phyloP scores from a whole-genome alignment of 2,797 vertebrate genomes.

The Lemur catta region DNA sequence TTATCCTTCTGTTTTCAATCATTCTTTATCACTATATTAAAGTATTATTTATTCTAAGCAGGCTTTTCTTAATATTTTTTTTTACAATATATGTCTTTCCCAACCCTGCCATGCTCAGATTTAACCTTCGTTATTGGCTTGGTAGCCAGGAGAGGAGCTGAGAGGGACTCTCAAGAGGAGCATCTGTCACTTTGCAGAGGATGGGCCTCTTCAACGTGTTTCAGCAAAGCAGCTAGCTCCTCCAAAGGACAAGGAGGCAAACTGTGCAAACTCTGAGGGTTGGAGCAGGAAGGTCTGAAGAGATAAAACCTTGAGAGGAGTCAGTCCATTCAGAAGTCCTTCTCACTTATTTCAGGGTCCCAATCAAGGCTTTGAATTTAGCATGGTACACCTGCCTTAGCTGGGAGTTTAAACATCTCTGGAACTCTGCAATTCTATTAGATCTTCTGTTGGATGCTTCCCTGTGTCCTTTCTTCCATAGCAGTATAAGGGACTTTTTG shows the following conservation, averaged over 20 bases:
- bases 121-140: neutral
- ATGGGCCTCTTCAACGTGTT: neutral
- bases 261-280: neutral
- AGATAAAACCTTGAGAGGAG: neutral
- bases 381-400: rapidly evolving
- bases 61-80: neutral
- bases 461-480: neutral
- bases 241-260: neutral
- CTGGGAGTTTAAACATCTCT: neutral
- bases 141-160: rapidly evolving
- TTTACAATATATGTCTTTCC: neutral
- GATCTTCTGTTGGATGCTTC: neutral
- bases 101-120: no score
- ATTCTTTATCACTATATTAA: neutral
- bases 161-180: neutral
- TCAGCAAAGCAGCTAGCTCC: neutral
- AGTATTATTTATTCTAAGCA: neutral
- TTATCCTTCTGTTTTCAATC: neutral
- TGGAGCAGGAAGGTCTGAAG: neutral
- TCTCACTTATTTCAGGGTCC: neutral
- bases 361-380: neutral
- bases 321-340: neutral
- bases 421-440: neutral
- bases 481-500: neutral
- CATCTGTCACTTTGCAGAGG: neutral